Percentiles rank a stretch among this genome's conserved stretches.
phyloP scores from a whole-genome alignment of 2,797 vertebrate species.

The Amniataba percoides region DNA sequence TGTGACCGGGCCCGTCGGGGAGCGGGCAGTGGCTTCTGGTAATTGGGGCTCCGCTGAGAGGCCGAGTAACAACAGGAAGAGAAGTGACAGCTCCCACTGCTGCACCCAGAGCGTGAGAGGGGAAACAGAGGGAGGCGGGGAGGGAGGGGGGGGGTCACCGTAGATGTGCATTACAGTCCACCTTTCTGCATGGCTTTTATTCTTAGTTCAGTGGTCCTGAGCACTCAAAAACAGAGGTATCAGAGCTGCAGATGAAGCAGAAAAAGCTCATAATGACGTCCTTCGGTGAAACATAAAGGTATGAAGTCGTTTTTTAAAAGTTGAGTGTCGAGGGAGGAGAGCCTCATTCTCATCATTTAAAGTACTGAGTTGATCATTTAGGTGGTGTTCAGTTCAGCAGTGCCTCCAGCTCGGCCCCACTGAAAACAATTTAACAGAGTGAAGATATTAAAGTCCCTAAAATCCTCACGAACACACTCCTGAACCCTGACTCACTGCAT shows the following conservation, averaged over 20 bases:
- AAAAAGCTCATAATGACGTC: conserved; percentile 21
- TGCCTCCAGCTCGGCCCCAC: conserved; percentile 1
- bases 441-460: background rate
- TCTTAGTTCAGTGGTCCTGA: conserved; percentile 7
- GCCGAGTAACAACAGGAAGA: conserved; percentile 71
- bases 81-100: conserved; percentile 69
- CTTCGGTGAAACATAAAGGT: background rate
- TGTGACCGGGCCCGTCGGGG: conserved; percentile 53
- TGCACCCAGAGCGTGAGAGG: conserved; percentile 33
- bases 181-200: background rate
- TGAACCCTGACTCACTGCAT: background rate
- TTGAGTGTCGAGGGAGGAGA: background rate
- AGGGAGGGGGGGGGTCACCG: conserved; percentile 1
- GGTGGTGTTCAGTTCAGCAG: background rate
- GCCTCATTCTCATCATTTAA: conserved; percentile 1
- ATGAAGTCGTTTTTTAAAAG: background rate
- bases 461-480: background rate
- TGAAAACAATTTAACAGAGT: too few species aligned
- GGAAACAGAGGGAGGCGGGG: conserved; percentile 23
- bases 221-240: background rate
- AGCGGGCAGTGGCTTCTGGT: conserved; percentile 52
- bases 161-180: conserved; percentile 7
- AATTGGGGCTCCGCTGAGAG: conserved; percentile 76
- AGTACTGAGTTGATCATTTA: background rate
- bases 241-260: background rate